Evolutionary conservation across 2,888 invertebrate species (phyloP), one percentile per base, ranked within the genome.

Genomic region (Gonocerus acuteangulatus): DNA sequence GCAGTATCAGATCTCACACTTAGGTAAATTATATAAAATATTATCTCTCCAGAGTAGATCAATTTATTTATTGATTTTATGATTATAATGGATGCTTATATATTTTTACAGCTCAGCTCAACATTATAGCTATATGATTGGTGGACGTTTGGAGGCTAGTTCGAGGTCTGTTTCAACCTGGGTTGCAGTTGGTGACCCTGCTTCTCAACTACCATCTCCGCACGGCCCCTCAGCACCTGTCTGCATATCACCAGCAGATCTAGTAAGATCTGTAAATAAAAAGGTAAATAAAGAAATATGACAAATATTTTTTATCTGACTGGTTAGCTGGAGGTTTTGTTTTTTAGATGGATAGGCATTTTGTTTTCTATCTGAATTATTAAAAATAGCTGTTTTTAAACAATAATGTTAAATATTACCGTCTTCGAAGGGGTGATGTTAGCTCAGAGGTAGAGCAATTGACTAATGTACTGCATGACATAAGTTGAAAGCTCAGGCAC

Each of bases 161-260:
- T 82, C 80, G 9, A 78, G 90, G 2, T 89, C 89, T 0, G 89
- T 89, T 74, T 88, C 88, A 66, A 90, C 89, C 0, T 90, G 90
- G 89, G 90, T 89, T 0, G 89, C 85, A 67, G 89, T 89, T 2
- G 90, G 90, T 0, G 85, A 86, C 71, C 81, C 81, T 1, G 87
- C 87, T 0, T 89, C 89, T 0, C 89, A 89, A 72, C 73, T 90
- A 67, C 90, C 90, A 1, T 89, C 89, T 1, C 89, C 89, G 0
- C 89, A 89, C 71, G 76, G 74, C 76, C 71, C 76, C 64, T 70
- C 75, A 48, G 72, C 74, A 64, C 76, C 76, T 13, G 76, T 78
- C 3, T 77, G 79, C 2, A 82, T 85, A 74, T 78, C 85, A 48
- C 76, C 82, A 66, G 79, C 82, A 1, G 86, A 86, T 65, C 80